phyloP scores from a whole-genome alignment of 2,113 vertebrate genomes.

The Pardalotus punctatus region DNA sequence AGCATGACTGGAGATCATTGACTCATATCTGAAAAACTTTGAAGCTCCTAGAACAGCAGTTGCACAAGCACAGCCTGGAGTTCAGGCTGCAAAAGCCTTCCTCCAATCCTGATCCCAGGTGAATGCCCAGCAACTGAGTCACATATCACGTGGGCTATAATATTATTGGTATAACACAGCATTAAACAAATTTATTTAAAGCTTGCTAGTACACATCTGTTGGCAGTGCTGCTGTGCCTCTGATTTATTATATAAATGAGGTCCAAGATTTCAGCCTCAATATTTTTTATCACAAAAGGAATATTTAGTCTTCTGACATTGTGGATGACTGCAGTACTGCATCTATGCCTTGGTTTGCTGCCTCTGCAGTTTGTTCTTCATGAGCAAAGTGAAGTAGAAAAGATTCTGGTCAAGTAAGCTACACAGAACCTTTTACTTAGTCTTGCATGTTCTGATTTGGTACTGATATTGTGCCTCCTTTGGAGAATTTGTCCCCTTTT shows the following conservation, averaged over 20 bases:
- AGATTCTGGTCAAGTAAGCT: not conserved
- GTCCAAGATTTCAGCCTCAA: not conserved
- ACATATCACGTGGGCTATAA: not conserved
- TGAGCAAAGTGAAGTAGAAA: not conserved
- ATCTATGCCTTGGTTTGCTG: not conserved
- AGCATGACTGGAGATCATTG: not conserved
- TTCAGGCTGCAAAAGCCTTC: not conserved
- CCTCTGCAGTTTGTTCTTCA: not conserved
- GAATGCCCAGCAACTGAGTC: not conserved
- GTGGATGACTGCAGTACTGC: not conserved
- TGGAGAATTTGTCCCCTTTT: constrained; percentile 13
- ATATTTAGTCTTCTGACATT: not conserved
- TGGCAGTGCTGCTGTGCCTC: not conserved
- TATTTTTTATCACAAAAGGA: not conserved
- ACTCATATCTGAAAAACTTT: not conserved
- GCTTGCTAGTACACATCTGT: not conserved
- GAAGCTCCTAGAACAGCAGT: not conserved
- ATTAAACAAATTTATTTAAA: not conserved
- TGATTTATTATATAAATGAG: not conserved
- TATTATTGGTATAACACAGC: not conserved
- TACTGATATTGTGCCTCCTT: not conserved
- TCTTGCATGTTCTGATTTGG: not conserved
- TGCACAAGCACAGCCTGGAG: not conserved
- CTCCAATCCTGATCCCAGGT: accelerated
- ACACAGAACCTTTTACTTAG: not conserved